Evolutionary conservation across 2,888 invertebrate species (phyloP).

Genomic region (Heliconius sara): DNA sequence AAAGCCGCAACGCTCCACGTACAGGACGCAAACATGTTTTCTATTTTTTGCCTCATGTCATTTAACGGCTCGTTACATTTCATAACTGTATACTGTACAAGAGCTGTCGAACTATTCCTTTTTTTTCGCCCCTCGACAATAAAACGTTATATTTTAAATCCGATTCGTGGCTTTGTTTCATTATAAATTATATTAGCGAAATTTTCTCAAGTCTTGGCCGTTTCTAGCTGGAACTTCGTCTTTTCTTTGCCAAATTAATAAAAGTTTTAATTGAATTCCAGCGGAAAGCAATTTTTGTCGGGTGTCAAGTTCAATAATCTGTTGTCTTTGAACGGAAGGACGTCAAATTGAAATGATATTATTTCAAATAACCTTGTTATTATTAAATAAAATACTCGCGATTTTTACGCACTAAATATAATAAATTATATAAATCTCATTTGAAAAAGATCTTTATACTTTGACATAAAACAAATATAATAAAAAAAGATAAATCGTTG

Average conservation of each 20-base stretch:
- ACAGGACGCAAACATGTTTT: constrained; percentile 22
- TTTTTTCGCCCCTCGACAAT: constrained; percentile 17
- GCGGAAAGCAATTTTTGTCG: constrained; percentile 69
- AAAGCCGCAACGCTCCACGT: not conserved
- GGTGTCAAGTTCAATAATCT: constrained; percentile 53
- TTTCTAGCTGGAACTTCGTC: constrained; percentile 63
- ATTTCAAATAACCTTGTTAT: not conserved
- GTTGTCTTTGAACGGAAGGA: constrained; percentile 44
- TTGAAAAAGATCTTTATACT: not conserved
- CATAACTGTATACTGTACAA: constrained; percentile 14
- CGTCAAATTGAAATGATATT: constrained; percentile 22
- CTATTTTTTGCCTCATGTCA: constrained; percentile 8
- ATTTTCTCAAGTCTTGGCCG: constrained; percentile 71
- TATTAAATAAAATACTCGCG: not conserved
- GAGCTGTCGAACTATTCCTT: constrained; percentile 29
- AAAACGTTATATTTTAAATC: constrained; percentile 40
- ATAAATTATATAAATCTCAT: not conserved
- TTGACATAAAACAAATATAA: constrained; percentile 16
- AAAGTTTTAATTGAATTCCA: constrained; percentile 82
- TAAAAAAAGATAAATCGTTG: constrained; percentile 45
- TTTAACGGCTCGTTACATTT: constrained; percentile 29
- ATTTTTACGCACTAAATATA: not conserved
- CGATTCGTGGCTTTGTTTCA: constrained; percentile 61
- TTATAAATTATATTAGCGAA: constrained; percentile 76
- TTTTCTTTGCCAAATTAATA: constrained; percentile 80